Conservation (phyloP, 1,140 invertebrate genomes). For the Drosophila gunungcola region DNA sequence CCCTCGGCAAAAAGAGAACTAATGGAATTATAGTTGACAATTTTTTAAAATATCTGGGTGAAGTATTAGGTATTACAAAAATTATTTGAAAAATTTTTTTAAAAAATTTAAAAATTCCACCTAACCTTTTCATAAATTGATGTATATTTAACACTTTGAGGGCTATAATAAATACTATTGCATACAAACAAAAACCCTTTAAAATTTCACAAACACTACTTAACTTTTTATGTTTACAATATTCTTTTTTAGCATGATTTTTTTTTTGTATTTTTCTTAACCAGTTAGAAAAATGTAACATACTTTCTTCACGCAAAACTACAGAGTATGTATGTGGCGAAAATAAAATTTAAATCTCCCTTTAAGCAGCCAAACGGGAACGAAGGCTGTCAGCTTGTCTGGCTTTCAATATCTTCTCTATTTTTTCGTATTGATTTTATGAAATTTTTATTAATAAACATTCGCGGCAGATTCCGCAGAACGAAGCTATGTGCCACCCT, state of each 20-base stretch:
- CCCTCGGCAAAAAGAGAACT: neutral
- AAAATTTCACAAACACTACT: too few species aligned
- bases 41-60: neutral
- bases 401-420: constrained; percentile 13
- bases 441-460: constrained; percentile 81
- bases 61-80: neutral
- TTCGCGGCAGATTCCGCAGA: constrained; percentile 65
- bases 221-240: too few species aligned
- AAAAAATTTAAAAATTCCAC: too few species aligned
- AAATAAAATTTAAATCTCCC: neutral
- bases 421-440: constrained; percentile 66
- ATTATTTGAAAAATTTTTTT: too few species aligned
- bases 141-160: too few species aligned
- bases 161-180: too few species aligned
- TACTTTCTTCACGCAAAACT: too few species aligned
- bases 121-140: too few species aligned
- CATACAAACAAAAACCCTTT: too few species aligned
- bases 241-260: too few species aligned
- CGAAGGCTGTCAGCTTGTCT: neutral
- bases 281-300: too few species aligned
- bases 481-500: neutral
- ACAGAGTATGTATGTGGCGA: too few species aligned
- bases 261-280: neutral
- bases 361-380: constrained; percentile 15
- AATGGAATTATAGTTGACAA: neutral